phyloP scores from a whole-genome alignment of 2,797 vertebrate genomes.

The Champsocephalus esox region DNA sequence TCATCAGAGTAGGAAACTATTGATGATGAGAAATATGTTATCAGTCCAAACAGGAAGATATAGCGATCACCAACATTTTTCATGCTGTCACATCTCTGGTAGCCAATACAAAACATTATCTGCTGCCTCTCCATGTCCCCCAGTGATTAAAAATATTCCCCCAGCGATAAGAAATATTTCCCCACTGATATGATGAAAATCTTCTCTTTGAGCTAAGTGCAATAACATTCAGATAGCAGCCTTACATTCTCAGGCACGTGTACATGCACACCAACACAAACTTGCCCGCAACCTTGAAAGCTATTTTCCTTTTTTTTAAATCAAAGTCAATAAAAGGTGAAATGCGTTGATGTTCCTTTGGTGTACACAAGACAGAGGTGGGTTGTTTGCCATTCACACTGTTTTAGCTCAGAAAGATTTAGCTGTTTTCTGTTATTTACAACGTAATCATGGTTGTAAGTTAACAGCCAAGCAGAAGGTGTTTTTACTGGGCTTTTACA shows the following conservation, averaged over 20 bases:
- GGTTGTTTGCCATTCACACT: conserved; percentile 1
- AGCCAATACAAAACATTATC: background rate
- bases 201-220: background rate
- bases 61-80: background rate
- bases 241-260: background rate
- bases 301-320: background rate
- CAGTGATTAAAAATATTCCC: background rate
- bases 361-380: background rate
- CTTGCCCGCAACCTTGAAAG: background rate
- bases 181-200: conserved; percentile 4
- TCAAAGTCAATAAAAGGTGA: background rate
- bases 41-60: background rate
- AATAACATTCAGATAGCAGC: background rate
- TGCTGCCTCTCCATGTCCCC: background rate
- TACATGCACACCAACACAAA: too few relatives aligned
- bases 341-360: background rate
- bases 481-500: conserved; percentile 30
- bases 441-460: conserved; percentile 19
- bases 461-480: conserved; percentile 10
- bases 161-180: background rate
- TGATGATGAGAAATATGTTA: background rate
- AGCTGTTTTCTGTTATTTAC: conserved; percentile 27
- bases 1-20: background rate
- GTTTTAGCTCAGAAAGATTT: conserved; percentile 9
- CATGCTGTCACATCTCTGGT: background rate